phyloP scores from a whole-genome alignment of 2,888 invertebrate species.

The Cephalotes varians region DNA sequence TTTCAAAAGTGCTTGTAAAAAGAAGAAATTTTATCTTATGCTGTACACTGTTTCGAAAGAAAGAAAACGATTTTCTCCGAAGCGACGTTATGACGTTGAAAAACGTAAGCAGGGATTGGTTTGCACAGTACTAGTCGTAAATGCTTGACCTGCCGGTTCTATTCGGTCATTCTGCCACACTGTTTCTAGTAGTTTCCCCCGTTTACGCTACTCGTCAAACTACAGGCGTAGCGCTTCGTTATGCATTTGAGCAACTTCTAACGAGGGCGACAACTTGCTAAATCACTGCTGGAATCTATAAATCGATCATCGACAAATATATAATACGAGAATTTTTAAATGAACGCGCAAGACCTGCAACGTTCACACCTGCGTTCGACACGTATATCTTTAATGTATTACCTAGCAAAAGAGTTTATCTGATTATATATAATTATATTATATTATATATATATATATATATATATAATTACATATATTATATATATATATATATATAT shows the following conservation, averaged over 20 bases:
- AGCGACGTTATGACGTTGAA: slow-evolving; percentile 6
- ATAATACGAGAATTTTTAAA: slow-evolving; percentile 16
- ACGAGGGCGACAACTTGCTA: slow-evolving; percentile 28
- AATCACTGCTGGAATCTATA: not conserved
- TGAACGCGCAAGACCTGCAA: not conserved
- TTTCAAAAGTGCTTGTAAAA: not conserved
- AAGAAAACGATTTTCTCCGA: not conserved
- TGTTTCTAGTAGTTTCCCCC: slow-evolving; percentile 3
- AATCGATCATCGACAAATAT: slow-evolving; percentile 17
- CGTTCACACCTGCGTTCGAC: not conserved
- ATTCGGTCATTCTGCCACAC: slow-evolving; percentile 35
- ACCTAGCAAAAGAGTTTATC: no score
- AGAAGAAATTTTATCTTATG: not conserved
- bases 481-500: no score
- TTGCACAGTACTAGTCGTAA: not conserved
- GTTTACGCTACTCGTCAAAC: slow-evolving; percentile 12
- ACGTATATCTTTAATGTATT: slow-evolving; percentile 9
- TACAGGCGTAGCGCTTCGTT: slow-evolving; percentile 9
- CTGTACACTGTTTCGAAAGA: not conserved
- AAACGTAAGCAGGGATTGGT: slow-evolving; percentile 19
- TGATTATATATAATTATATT: no score
- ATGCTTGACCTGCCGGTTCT: slow-evolving; percentile 27
- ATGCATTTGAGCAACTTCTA: slow-evolving; percentile 48
- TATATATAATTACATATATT: no score
- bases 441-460: no score